These are phyloP conservation scores for Numenius phaeopus DNA, from an alignment of 2,797 vertebrate species.

Conservation along the genomic window DNA sequence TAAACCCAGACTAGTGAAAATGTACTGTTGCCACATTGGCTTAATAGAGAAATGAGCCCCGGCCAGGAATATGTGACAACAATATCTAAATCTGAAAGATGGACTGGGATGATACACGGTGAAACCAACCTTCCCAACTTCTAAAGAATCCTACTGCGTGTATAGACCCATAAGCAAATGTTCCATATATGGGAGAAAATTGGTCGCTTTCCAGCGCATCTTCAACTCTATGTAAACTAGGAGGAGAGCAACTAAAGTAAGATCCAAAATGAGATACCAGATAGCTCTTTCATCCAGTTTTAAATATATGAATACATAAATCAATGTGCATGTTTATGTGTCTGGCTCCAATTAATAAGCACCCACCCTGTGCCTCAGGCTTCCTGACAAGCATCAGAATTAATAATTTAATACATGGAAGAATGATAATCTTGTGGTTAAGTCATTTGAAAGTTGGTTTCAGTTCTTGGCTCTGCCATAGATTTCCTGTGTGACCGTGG, in stretches of 20 bases:
- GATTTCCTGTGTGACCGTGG: conserved; percentile 46
- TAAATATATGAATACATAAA: conserved; percentile 69
- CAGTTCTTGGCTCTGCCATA: conserved; percentile 50
- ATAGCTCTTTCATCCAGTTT: conserved; percentile 66
- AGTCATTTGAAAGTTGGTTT: conserved; percentile 63
- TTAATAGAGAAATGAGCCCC: background rate
- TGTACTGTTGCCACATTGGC: background rate
- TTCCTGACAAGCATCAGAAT: conserved; percentile 65
- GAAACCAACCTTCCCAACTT: background rate
- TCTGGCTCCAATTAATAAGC: conserved; percentile 72
- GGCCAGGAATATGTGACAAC: conserved; percentile 35
- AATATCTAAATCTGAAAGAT: conserved; percentile 18
- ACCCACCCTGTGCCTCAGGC: conserved; percentile 65
- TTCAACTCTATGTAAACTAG: conserved; percentile 57
- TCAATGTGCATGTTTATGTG: conserved; percentile 60
- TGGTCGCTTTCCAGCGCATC: conserved; percentile 22
- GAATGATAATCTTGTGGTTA: conserved; percentile 66
- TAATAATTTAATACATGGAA: conserved; percentile 68
- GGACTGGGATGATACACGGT: background rate
- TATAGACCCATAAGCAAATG: conserved; percentile 19
- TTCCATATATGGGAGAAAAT: background rate
- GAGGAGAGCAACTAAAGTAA: conserved; percentile 23
- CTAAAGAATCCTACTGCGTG: background rate
- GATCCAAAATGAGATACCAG: conserved; percentile 57
- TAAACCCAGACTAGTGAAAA: background rate